These are phyloP conservation scores for Apodemia duryi DNA, from an alignment of 2,888 invertebrate species.

Conservation along the genomic window DNA sequence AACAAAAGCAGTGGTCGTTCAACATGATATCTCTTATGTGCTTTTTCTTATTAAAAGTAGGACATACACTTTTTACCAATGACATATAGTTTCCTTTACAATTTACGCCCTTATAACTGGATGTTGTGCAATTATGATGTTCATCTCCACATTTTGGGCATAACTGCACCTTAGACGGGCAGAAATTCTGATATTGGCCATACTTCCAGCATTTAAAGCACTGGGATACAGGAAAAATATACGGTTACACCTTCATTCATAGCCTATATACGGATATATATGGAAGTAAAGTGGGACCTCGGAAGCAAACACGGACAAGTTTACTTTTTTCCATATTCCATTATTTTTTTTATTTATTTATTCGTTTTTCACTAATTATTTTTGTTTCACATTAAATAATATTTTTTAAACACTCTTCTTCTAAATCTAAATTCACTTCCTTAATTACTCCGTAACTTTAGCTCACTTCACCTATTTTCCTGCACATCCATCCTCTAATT, in stretches of 20 bases:
- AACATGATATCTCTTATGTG: not conserved
- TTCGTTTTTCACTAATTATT: not conserved
- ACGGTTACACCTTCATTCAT: not conserved
- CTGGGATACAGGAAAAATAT: not conserved
- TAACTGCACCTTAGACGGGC: not conserved
- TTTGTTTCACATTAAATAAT: not conserved
- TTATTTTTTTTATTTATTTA: not conserved
- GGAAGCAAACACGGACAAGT: not conserved
- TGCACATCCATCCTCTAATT: not conserved
- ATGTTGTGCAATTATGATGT: not conserved
- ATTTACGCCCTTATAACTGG: not conserved
- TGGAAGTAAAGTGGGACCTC: not conserved
- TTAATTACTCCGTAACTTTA: not conserved
- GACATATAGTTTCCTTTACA: not conserved
- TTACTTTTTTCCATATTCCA: no score
- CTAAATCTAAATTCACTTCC: not conserved
- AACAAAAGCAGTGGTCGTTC: not conserved
- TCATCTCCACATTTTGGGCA: not conserved
- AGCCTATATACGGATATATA: no score
- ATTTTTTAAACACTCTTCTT: not conserved
- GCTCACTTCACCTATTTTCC: not conserved
- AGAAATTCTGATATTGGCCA: not conserved
- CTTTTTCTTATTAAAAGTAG: not conserved
- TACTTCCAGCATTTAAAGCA: slow-evolving; percentile 2
- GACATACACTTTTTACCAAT: not conserved